phyloP scores from a whole-genome alignment of 2,113 vertebrate genomes.

The Salminus brasiliensis region DNA sequence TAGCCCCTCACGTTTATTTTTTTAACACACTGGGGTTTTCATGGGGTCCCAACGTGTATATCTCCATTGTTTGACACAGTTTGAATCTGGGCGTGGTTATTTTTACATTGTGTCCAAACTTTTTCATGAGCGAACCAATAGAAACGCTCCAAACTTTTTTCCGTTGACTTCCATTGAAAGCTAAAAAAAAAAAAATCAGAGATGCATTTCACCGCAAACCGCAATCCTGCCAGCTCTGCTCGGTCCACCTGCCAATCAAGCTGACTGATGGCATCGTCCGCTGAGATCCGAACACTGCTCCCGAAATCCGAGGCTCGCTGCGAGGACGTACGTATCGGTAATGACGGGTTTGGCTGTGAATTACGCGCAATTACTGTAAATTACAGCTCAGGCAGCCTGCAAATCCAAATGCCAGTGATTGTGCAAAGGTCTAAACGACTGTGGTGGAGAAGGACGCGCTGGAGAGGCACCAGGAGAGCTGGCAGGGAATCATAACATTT shows the following conservation, averaged over 20 bases:
- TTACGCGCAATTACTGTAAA: slow-evolving; percentile 13
- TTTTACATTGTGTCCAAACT: too few relatives aligned
- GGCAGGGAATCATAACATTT: not conserved
- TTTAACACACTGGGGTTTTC: too few relatives aligned
- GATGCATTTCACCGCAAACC: not conserved
- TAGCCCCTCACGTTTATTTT: too few relatives aligned
- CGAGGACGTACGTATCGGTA: not conserved
- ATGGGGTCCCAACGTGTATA: too few relatives aligned
- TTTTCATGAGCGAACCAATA: too few relatives aligned
- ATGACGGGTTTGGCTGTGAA: not conserved
- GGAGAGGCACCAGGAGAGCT: not conserved
- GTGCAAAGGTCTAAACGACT: not conserved
- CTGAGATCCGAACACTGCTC: not conserved
- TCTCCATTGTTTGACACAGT: too few relatives aligned
- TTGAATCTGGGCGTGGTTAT: too few relatives aligned
- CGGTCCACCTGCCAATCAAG: not conserved
- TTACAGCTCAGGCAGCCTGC: not conserved
- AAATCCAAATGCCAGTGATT: not conserved
- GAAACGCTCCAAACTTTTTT: too few relatives aligned
- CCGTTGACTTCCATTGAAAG: too few relatives aligned
- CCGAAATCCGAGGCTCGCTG: not conserved
- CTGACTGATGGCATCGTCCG: not conserved
- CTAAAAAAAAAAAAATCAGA: too few relatives aligned
- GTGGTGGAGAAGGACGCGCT: not conserved
- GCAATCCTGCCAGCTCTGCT: not conserved